Percentiles rank a stretch among this genome's conserved stretches.
These are phyloP conservation scores for Eulemur coronatus DNA, from an alignment of 2,797 vertebrate species.

Conservation along the genomic window DNA sequence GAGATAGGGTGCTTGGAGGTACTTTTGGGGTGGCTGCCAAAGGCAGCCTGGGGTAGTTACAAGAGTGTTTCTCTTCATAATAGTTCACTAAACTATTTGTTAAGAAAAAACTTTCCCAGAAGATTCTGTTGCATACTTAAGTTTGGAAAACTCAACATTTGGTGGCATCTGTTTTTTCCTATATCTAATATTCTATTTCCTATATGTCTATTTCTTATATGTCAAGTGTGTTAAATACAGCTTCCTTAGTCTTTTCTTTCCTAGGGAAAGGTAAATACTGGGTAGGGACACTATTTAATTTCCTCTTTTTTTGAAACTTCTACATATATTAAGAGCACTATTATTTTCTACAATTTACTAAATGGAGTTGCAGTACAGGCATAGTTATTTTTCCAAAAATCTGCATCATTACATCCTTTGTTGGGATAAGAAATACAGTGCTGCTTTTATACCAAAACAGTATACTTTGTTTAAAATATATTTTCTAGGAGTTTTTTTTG, in stretches of 20 bases:
- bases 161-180: background rate
- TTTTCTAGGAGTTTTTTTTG: background rate
- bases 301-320: background rate
- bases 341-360: background rate
- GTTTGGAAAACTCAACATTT: background rate
- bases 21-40: no score
- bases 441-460: background rate
- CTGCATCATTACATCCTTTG: background rate
- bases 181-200: background rate
- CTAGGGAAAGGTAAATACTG: background rate
- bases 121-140: background rate
- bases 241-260: background rate
- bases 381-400: background rate
- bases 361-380: background rate
- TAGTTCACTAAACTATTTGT: background rate
- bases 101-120: background rate
- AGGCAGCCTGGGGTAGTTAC: no score
- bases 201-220: background rate
- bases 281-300: background rate
- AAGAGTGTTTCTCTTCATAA: no score
- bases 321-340: background rate
- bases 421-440: conserved; percentile 1
- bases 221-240: background rate
- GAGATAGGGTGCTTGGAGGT: no score
- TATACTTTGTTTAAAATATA: background rate